Evolutionary conservation across 2,888 invertebrate genomes (phyloP).

Genomic region (Rhingia campestris): DNA sequence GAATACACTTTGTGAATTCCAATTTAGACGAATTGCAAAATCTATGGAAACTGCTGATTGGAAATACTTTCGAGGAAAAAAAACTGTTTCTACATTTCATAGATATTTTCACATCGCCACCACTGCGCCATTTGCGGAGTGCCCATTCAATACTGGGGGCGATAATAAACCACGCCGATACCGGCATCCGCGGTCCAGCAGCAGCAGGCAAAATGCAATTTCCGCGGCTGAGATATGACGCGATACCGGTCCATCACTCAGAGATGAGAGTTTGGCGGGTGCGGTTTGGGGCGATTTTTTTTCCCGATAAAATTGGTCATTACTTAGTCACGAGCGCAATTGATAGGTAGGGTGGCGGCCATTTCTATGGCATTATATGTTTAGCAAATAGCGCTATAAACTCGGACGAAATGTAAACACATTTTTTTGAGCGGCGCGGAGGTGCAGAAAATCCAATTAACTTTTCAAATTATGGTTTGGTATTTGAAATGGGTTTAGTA

Average conservation of each 20-base stretch:
- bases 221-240: constrained; percentile 28
- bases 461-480: constrained; percentile 59
- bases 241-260: constrained; percentile 62
- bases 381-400: constrained; percentile 67
- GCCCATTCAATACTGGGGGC: constrained; percentile 38
- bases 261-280: constrained; percentile 14
- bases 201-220: constrained; percentile 55
- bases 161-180: constrained; percentile 49
- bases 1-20: constrained; percentile 20
- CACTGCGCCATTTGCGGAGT: constrained; percentile 6
- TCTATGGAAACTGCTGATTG: constrained; percentile 47
- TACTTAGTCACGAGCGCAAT: constrained; percentile 63
- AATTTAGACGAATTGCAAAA: constrained; percentile 58
- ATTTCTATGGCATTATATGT: constrained; percentile 42
- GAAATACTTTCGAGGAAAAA: constrained; percentile 32
- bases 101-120: constrained; percentile 46
- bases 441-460: constrained; percentile 67
- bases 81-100: constrained; percentile 9
- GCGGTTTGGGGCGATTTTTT: constrained; percentile 10
- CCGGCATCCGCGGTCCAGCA: constrained; percentile 8
- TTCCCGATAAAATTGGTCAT: constrained; percentile 51
- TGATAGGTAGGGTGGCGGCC: constrained; percentile 51
- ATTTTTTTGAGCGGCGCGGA: constrained; percentile 36
- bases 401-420: constrained; percentile 59
- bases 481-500: constrained; percentile 26